Evolutionary conservation across 2,797 vertebrate genomes (phyloP), one percentile per base, ranked within the genome.

Genomic region (Amphiprion clarkii): DNA sequence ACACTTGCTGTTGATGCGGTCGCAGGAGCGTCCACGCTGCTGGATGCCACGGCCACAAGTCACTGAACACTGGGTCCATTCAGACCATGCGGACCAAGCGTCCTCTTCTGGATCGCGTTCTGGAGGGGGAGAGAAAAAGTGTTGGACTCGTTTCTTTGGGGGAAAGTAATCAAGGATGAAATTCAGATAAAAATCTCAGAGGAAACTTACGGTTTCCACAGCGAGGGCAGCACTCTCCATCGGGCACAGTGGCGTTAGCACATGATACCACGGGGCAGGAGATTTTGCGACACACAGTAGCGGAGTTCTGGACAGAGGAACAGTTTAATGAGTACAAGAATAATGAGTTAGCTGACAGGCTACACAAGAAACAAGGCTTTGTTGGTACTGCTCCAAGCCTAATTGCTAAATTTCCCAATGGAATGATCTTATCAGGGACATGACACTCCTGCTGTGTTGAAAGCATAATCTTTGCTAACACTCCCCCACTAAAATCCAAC

Each of bases 1-100:
- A 3, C 98, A 99, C 79, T 96, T 96, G 89, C 96, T 98, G 91
- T 98, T 99, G 93, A 99, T 98, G 74, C 98, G 98, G 78, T 99
- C 98, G 8, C 98, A 99, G 73, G 98, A 99, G 65, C 98, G 96
- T 40, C 98, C 98, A 0, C 98, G 96, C 92, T 99, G 98, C 92
- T 99, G 98, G 87, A 98, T 96, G 19, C 98, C 98, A 5, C 98
- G 95, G 40, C 98, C 98, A 60, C 98, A 99, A 10, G 97, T 97
- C 31, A 96, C 96, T 0, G 98, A 99, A 89, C 98, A 99, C 19
- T 96, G 96, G 13, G 98, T 99, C 98, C 98, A 99, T 75, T 99
- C 97, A 56, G 98, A 99, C 98, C 98, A 99, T 2, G 97, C 97
- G n/a, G 98, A 99, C 98, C 98, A 99, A 59, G 96, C 95, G 6